Evolutionary conservation across 2,888 invertebrate species (phyloP), one percentile per base, ranked within the genome.

Genomic region (Cyclophora albipunctata): DNA sequence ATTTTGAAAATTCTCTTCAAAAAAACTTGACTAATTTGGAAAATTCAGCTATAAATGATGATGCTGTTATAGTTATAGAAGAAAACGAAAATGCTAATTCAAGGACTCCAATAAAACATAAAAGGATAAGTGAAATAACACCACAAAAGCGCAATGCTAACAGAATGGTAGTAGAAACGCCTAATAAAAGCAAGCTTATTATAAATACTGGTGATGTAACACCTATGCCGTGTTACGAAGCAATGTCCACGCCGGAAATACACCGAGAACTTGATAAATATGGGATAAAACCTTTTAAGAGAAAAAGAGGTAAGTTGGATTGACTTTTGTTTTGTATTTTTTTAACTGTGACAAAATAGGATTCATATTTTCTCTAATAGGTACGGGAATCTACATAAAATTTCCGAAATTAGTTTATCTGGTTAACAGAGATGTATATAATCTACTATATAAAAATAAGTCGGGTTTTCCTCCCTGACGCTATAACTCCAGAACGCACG

Each of bases 211-310:
- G 78, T 49, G 79, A 91, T 64, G 78, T 91, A 1, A 90, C 91
- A 3, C 91, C 91, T 3, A 91, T 91, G 75, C 77, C 87, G 1
- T 83, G 93, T 67, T 93, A 90, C 64, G 81, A 81, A 33, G 65
- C 72, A 4, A 90, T 93, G 90, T 71, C 86, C 40, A 90, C 92
- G 34, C 89, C 92, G 0, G 86, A 90, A 59, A 78, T 91, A 40
- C 79, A 89, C 53, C 81, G 78, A 53, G 91, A 92, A 66, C 72
- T 93, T 4, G 87, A 91, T 55, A 91, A 91, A 69, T 92, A 89
- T 78, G 93, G 93, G 3, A 76, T 93, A 4, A 93, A 93, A 68
- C 91, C 91, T 2, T 80, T 93, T 33, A 93, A 92, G 71, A 84
- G 92, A 50, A 91, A 90, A 77, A 83, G 91, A 83, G 90, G 90